Conservation (phyloP, 64 coral and sea anemone genomes). For the Montipora capricornis region DNA sequence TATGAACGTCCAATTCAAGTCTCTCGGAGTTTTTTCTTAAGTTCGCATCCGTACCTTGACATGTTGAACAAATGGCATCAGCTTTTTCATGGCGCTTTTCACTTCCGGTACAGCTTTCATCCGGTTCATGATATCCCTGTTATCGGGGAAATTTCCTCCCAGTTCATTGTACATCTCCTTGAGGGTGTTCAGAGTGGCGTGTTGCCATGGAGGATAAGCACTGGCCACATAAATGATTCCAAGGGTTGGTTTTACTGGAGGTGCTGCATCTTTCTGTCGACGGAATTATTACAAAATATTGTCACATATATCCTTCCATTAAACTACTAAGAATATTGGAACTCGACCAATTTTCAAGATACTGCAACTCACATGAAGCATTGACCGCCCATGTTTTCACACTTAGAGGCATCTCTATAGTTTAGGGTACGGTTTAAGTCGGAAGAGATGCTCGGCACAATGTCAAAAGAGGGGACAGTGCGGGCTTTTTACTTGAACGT, state of each 20-base stretch:
- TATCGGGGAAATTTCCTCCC: constrained; percentile 84
- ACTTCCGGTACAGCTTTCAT: constrained; percentile 87
- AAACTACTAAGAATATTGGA: no score
- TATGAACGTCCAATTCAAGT: neutral
- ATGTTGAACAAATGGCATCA: constrained; percentile 98
- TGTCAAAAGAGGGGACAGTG: no score
- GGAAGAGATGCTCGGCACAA: no score
- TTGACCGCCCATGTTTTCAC: no score
- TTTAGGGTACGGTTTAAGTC: no score
- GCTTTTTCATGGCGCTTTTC: constrained; percentile 95
- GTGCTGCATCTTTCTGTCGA: constrained; percentile 60
- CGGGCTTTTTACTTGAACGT: no score
- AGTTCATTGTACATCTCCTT: constrained; percentile 87
- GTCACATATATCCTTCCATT: no score
- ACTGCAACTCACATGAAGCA: no score
- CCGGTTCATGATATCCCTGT: constrained; percentile 88
- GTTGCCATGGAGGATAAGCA: constrained; percentile 93
- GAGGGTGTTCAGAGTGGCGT: constrained; percentile 80
- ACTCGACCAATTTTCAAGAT: no score
- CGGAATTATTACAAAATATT: neutral
- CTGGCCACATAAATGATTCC: constrained; percentile 92
- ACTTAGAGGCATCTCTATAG: no score
- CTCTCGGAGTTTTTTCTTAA: neutral
- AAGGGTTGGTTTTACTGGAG: constrained; percentile 76
- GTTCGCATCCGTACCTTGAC: constrained; percentile 67